A percentile compares a stretch with the other conserved stretches of the same genome.
Conservation (phyloP, 2,113 vertebrate genomes). For the Tinamus guttatus region DNA sequence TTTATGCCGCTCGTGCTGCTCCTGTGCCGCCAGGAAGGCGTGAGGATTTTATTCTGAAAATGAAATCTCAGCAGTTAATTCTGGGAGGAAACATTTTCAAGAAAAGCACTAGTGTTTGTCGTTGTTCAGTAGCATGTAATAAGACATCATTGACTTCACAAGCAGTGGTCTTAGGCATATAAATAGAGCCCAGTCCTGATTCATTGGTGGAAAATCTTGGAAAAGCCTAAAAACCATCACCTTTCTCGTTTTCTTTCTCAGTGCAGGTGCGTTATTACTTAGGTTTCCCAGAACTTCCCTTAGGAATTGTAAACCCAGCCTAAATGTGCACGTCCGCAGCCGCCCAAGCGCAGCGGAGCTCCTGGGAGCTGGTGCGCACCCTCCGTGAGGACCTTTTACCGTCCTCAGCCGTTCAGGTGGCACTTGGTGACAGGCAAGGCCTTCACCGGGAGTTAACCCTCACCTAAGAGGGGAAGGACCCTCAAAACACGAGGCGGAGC, state of each 20-base stretch:
- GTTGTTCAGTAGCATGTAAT: fast-evolving
- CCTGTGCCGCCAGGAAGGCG: neutral
- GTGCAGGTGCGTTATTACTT: fast-evolving
- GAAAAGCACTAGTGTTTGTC: neutral
- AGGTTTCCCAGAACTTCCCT: neutral
- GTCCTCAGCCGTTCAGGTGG: neutral
- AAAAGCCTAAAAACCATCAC: neutral
- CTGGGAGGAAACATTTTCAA: neutral
- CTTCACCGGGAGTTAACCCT: neutral
- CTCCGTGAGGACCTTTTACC: too few relatives aligned
- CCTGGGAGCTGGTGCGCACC: neutral
- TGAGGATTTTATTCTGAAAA: neutral
- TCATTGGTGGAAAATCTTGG: neutral
- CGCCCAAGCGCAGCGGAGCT: fast-evolving
- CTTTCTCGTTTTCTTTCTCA: neutral
- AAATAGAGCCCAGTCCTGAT: neutral
- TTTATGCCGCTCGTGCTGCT: fast-evolving
- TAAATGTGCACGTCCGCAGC: fast-evolving
- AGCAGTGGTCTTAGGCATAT: neutral
- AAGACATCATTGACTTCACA: neutral
- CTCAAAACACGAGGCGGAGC: fast-evolving
- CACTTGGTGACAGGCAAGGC: fast-evolving
- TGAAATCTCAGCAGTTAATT: neutral
- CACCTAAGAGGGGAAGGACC: neutral
- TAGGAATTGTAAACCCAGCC: neutral